These are phyloP conservation scores for Baryphthengus martii DNA, from an alignment of 2,113 vertebrate species.

Conservation along the genomic window DNA sequence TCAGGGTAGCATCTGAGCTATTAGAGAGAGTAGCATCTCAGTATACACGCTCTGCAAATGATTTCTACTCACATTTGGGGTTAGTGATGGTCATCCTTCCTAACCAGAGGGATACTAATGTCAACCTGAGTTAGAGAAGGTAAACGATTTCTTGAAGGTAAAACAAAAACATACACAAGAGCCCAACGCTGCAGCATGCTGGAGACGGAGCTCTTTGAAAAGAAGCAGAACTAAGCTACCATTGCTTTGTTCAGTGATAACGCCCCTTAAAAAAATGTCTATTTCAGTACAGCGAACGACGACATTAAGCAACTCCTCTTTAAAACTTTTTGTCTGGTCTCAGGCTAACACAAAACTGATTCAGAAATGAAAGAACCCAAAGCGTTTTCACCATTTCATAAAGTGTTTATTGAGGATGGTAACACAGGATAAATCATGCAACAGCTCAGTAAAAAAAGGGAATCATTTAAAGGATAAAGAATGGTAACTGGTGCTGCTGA, in stretches of 20 bases:
- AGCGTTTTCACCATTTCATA: conserved; percentile 65
- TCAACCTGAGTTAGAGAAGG: neutral
- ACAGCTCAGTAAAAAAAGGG: conserved; percentile 76
- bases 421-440: conserved; percentile 80
- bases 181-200: neutral
- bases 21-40: fast-evolving
- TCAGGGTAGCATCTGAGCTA: fast-evolving
- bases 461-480: conserved; percentile 68
- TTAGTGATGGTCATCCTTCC: fast-evolving
- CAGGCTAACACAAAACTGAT: neutral
- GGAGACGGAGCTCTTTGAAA: fast-evolving
- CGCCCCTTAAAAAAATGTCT: fast-evolving
- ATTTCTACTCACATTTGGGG: fast-evolving
- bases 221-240: neutral
- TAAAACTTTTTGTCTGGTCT: neutral
- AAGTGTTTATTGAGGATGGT: conserved; percentile 81
- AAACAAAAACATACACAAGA: neutral
- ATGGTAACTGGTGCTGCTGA: conserved; percentile 69
- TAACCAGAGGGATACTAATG: fast-evolving
- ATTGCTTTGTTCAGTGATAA: fast-evolving
- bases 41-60: neutral
- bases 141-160: neutral
- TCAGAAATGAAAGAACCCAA: neutral
- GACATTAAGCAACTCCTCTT: fast-evolving
- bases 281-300: neutral